phyloP scores from a whole-genome alignment of 2,888 invertebrate genomes.

The Ochropleura plecta region DNA sequence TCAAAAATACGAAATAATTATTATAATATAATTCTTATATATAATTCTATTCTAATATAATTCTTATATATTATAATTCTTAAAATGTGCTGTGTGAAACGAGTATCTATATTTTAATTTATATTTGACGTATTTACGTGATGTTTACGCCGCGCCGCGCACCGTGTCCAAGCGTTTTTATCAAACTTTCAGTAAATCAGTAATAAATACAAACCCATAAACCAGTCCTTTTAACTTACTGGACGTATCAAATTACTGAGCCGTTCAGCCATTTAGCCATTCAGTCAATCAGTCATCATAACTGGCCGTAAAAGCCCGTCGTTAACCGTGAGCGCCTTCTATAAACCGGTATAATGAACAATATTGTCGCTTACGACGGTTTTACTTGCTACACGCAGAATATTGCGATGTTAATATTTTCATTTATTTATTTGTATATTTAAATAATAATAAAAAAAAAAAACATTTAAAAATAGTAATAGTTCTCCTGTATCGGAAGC shows the following conservation, averaged over 20 bases:
- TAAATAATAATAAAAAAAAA: no score
- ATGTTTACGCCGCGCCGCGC: no score
- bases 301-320: slow-evolving; percentile 40
- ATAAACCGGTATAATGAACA: slow-evolving; percentile 53
- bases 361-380: slow-evolving; percentile 25
- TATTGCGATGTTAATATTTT: not conserved
- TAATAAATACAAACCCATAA: slow-evolving; percentile 2
- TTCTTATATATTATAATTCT: no score
- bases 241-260: slow-evolving; percentile 46
- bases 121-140: no score
- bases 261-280: slow-evolving; percentile 31
- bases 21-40: no score
- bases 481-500: no score
- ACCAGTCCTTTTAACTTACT: slow-evolving; percentile 3
- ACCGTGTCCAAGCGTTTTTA: not conserved
- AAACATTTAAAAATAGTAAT: no score
- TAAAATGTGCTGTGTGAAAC: no score
- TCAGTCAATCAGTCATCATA: slow-evolving; percentile 57
- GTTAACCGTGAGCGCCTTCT: slow-evolving; percentile 32
- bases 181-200: not conserved
- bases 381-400: not conserved
- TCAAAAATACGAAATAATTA: no score
- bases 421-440: no score
- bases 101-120: no score
- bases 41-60: no score